Base-by-base conservation (phyloP, 2,797 vertebrate genomes). In the Hypotaenidia okinawae region DNA sequence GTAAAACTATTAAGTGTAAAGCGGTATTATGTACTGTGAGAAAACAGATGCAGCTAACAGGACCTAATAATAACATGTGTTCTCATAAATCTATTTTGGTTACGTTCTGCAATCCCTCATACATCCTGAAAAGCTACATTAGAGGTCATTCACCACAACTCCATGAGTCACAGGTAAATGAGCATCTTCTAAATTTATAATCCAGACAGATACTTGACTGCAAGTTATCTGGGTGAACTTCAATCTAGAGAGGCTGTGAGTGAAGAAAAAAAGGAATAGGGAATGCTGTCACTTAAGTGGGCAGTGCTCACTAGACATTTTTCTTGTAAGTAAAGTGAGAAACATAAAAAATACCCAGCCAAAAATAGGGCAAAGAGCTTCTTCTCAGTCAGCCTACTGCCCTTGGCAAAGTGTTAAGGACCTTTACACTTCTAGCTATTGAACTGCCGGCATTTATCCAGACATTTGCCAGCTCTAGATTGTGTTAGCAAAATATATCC, bases 1-100 rank as follows among this genome's bases (percentile, higher is more conserved):
- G 32, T 68, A 75, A 80, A 82, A 83, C 5, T 41, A 33, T 21
- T 67, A 23, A 18, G 14, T 76, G 18, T 54, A 61, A 64, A 85
- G 13, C 0, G 3, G 10, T 30, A 39, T 33, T 81, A 51, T 0
- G 0, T 45, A 47, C 6, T 39, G 7, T 22, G 10, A 57, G 61
- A 68, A 84, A 69, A 52, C 0, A 66, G 5, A 47, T 66, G 10
- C 5, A 23, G n/a, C 51, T 69, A 88, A 67, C 5, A 62, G 16
- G 16, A 66, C 8, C 11, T 39, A 59, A 70, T 45, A 80, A 37
- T 28, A 54, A 57, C 6, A 47, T 11, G 2, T 70, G 10, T 3
- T 66, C 5, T 63, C 37, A 67, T 23, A 86, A 72, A 78, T 62
- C 27, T 84, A 10, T 82, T 87, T 76, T 33, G 12, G 14, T 80